Evolutionary conservation across 2,797 vertebrate species (phyloP).

Genomic region (Muscicapa comitata): DNA sequence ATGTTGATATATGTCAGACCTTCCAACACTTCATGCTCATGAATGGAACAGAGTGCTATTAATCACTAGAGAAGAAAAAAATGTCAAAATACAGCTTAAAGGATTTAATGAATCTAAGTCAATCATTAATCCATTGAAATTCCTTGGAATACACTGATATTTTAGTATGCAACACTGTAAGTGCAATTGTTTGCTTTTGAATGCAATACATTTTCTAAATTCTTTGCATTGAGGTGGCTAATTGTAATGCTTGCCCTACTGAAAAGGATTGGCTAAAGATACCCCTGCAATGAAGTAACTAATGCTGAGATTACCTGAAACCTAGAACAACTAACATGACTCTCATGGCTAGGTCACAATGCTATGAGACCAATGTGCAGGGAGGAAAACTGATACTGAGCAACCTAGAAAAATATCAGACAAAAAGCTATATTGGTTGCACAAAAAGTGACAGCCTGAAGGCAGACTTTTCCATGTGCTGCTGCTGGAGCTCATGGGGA

Average conservation of each 20-base stretch:
- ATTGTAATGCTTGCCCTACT: neutral
- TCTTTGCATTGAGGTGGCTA: neutral
- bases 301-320: neutral
- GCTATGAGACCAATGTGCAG: neutral
- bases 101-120: neutral
- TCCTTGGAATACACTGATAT: neutral
- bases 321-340: neutral
- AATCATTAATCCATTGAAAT: neutral
- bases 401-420: neutral
- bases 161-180: neutral
- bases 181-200: neutral
- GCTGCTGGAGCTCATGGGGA: neutral
- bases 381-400: neutral
- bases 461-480: neutral
- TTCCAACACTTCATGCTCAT: neutral
- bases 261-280: neutral
- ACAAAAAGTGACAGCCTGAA: neutral
- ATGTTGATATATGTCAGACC: neutral
- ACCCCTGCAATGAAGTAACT: neutral
- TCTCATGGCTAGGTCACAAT: neutral
- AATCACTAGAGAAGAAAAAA: slow-evolving; percentile 19
- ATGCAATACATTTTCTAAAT: neutral
- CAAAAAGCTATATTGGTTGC: neutral
- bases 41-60: neutral
- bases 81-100: neutral